These are phyloP conservation scores for Podarcis siculus DNA, from an alignment of 2,797 vertebrate species.

Conservation along the genomic window DNA sequence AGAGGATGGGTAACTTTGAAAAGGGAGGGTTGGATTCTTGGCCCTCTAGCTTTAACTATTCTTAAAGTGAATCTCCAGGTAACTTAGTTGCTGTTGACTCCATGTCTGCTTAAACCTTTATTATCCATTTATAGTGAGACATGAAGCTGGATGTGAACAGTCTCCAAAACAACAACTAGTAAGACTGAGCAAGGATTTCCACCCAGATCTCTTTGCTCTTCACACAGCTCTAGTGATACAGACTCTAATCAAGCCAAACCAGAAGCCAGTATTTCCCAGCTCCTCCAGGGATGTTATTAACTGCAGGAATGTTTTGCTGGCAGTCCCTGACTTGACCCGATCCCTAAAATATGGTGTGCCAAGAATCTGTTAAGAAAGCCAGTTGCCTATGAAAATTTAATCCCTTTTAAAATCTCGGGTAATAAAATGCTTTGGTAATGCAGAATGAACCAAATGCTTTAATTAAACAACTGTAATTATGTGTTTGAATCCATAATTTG, in stretches of 20 bases:
- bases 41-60: background rate
- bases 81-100: background rate
- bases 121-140: background rate
- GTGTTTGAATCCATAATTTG: constrained; percentile 46
- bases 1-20: background rate
- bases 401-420: constrained; percentile 32
- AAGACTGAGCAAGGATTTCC: background rate
- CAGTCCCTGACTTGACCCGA: background rate
- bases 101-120: background rate
- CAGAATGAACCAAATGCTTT: constrained; percentile 55
- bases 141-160: background rate
- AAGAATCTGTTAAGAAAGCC: background rate
- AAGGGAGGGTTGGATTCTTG: background rate
- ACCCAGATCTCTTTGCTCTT: too few species aligned
- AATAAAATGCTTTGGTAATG: constrained; percentile 49
- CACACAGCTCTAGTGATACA: background rate
- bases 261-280: background rate
- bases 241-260: background rate
- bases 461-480: constrained; percentile 54
- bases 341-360: background rate
- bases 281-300: background rate
- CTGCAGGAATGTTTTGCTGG: background rate
- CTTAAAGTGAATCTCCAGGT: too few species aligned
- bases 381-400: constrained; percentile 3
- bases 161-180: background rate